Evolutionary conservation across 2,797 vertebrate species (phyloP).

Genomic region (Emydoidea blandingii): DNA sequence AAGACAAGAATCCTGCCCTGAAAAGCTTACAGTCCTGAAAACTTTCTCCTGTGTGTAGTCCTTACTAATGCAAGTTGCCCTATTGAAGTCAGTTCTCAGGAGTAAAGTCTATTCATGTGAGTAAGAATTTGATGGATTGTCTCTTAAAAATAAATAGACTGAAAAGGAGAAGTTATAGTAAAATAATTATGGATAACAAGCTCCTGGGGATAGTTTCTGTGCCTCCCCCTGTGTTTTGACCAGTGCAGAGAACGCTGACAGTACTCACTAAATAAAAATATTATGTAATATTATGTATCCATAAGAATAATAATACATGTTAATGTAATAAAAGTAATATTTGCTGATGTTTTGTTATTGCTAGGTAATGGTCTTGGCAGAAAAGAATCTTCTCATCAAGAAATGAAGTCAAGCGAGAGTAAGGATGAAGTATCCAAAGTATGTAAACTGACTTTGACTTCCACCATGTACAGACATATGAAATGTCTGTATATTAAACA

Average conservation of each 20-base stretch:
- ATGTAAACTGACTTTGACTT: constrained; percentile 46
- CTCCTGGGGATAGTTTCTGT: background rate
- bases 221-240: background rate
- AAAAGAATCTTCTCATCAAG: background rate
- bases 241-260: background rate
- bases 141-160: background rate
- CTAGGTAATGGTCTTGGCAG: constrained; percentile 38
- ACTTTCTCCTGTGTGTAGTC: background rate
- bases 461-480: background rate
- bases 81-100: background rate
- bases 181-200: background rate
- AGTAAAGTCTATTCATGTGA: background rate
- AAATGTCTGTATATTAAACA: background rate
- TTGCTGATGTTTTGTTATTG: constrained; percentile 40
- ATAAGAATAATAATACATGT: background rate
- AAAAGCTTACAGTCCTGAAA: background rate
- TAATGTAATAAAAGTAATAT: background rate
- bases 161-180: background rate
- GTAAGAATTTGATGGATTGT: background rate
- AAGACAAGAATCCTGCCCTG: background rate
- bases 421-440: constrained; percentile 56
- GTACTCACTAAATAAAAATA: background rate
- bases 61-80: background rate
- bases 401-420: background rate
- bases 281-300: background rate